Evolutionary conservation across 2,113 vertebrate genomes (phyloP).

Genomic region (Eira barbara): DNA sequence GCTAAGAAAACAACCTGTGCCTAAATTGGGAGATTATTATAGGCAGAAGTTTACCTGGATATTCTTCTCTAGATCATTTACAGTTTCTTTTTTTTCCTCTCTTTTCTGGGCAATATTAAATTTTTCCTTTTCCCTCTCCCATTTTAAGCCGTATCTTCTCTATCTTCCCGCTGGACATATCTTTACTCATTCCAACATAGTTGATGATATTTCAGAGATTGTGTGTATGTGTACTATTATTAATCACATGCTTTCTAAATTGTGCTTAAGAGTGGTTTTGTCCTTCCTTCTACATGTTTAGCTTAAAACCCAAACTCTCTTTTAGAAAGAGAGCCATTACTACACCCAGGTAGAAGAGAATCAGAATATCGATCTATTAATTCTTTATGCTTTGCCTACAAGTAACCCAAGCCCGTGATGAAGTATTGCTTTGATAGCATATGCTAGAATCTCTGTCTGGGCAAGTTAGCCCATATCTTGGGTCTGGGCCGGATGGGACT

Average conservation of each 20-base stretch:
- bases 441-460: not conserved
- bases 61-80: not conserved
- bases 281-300: not conserved
- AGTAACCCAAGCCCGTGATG: not conserved
- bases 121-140: not conserved
- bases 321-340: not conserved
- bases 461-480: not conserved
- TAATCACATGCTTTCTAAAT: not conserved
- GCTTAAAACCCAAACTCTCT: not conserved
- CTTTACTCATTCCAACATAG: not conserved
- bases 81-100: not conserved
- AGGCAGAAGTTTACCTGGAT: not conserved
- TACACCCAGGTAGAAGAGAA: not conserved
- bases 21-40: not conserved
- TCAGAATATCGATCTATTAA: not conserved
- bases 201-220: not conserved
- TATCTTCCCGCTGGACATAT: not conserved
- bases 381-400: not conserved
- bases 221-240: not conserved
- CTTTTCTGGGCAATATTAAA: not conserved
- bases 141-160: not conserved
- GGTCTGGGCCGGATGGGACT: not conserved
- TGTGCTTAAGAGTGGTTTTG: not conserved
- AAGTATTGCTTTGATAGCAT: not conserved
- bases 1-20: not conserved